A percentile compares a stretch with the other conserved stretches of the same genome.
Conservation (phyloP, 1,140 invertebrate species). For the Drosophila sucinea region DNA sequence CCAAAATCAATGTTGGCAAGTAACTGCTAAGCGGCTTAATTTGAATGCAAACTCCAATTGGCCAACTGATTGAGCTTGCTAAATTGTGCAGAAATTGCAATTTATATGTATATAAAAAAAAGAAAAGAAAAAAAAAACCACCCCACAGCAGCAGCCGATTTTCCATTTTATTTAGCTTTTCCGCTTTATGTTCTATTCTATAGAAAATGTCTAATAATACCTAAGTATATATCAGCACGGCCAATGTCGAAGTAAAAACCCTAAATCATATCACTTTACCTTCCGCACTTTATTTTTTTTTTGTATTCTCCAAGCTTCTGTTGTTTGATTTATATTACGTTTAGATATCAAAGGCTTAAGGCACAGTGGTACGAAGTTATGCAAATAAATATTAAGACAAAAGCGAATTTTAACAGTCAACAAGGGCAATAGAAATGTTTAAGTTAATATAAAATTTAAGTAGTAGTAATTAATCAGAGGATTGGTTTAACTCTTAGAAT, state of each 20-base stretch:
- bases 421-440: no score
- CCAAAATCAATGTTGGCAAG: conserved; percentile 20
- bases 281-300: conserved; percentile 42
- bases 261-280: conserved; percentile 48
- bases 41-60: conserved; percentile 38
- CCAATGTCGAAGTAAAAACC: conserved; percentile 43
- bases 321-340: conserved; percentile 33
- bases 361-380: conserved; percentile 26
- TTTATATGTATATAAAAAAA: conserved; percentile 45
- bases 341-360: conserved; percentile 7
- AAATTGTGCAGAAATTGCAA: conserved; percentile 68
- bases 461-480: no score
- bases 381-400: not conserved
- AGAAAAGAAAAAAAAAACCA: not conserved
- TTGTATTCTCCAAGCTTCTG: conserved; percentile 6
- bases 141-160: no score
- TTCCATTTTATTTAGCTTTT: conserved; percentile 18
- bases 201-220: conserved; percentile 7
- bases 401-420: no score
- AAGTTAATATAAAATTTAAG: no score
- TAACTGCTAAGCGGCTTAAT: conserved; percentile 63
- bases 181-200: not conserved
- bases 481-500: no score
- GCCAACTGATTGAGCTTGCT: conserved; percentile 48
- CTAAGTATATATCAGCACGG: not conserved